These are phyloP conservation scores for Pteropus alecto DNA, from an alignment of 2,113 vertebrate species.

Conservation along the genomic window DNA sequence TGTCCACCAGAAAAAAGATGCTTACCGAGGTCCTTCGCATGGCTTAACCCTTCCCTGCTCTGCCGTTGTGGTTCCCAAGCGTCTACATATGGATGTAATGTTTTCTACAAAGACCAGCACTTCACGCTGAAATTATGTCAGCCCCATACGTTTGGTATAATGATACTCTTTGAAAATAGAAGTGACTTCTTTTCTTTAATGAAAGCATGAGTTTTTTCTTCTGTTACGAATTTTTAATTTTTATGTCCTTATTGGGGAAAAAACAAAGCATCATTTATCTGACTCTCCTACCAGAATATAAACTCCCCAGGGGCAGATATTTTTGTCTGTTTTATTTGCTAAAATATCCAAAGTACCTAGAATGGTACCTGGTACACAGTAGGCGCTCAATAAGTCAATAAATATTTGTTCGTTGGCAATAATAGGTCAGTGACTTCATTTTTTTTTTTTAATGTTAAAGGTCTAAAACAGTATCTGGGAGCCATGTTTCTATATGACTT, in stretches of 20 bases:
- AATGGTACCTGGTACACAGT: not conserved
- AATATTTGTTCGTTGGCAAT: not conserved
- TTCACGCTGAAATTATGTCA: not conserved
- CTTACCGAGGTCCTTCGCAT: not conserved
- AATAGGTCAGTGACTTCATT: not conserved
- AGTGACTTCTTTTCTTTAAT: not conserved
- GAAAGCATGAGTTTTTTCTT: not conserved
- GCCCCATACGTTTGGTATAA: not conserved
- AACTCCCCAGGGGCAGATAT: not conserved
- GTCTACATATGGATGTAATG: not conserved
- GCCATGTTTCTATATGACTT: not conserved
- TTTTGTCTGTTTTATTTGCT: not conserved
- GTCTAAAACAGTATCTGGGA: not conserved
- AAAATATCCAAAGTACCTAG: not conserved
- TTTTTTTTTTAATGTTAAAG: not conserved
- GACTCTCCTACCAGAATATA: not conserved
- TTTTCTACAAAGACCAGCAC: not conserved
- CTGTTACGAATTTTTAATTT: not conserved
- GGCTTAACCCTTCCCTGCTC: not conserved
- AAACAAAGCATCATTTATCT: not conserved
- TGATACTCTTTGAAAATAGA: not conserved
- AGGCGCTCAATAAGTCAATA: not conserved
- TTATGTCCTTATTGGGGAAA: not conserved
- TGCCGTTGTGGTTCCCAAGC: not conserved
- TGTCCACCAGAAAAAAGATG: not conserved